Evolutionary conservation across 1,140 invertebrate species (phyloP).

Genomic region (Bilobella aurantiaca): DNA sequence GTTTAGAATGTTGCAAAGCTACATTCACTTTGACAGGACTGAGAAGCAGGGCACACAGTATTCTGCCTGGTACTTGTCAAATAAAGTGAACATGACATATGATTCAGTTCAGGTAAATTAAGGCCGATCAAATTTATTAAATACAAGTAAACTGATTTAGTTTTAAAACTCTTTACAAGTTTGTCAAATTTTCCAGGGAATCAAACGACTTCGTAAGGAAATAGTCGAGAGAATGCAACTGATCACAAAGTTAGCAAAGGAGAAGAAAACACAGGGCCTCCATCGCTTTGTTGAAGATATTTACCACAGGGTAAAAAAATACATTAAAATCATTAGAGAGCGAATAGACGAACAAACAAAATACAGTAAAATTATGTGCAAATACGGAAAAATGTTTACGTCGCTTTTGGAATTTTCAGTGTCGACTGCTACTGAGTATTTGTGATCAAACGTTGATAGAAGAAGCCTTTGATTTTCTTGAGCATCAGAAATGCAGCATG

Average conservation of each 20-base stretch:
- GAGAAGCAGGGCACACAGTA: conserved; percentile 10
- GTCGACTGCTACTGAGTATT: conserved; percentile 61
- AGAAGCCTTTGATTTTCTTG: conserved; percentile 68
- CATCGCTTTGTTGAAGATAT: conserved; percentile 65
- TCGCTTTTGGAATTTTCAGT: conserved; percentile 40
- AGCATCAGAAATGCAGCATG: conserved; percentile 50
- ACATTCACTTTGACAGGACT: neutral
- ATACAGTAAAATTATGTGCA: no score
- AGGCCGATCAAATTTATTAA: neutral
- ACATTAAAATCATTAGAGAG: no score
- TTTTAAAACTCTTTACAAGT: neutral
- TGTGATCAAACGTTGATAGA: conserved; percentile 75
- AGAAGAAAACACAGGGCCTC: conserved; percentile 61
- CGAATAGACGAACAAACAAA: no score
- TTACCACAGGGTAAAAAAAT: conserved; percentile 50
- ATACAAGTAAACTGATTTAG: neutral
- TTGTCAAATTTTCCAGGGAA: conserved; percentile 46
- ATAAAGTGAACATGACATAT: conserved; percentile 66
- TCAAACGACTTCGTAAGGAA: conserved; percentile 46
- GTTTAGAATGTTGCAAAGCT: neutral
- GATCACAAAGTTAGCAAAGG: conserved; percentile 58
- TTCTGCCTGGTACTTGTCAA: conserved; percentile 44
- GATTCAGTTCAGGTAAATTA: conserved; percentile 53
- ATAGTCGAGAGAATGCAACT: conserved; percentile 66
- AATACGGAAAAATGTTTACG: conserved; percentile 1